Conservation (phyloP, 2,888 invertebrate species). For the Falcaria lacertinaria region DNA sequence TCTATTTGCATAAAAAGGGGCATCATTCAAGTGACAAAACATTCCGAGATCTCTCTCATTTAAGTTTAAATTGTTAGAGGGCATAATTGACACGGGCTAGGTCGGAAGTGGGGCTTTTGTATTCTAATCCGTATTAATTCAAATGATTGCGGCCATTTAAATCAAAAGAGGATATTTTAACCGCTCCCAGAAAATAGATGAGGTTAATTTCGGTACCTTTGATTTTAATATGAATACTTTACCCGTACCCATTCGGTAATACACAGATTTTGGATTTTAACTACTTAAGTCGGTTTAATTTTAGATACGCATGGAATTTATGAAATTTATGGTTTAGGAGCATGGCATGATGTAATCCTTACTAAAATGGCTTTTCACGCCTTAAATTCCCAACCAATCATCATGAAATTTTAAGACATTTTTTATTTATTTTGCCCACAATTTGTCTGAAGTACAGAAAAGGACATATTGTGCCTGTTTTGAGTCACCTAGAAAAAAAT, state of each 20-base stretch:
- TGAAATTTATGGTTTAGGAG: too few species aligned
- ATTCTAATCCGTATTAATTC: slow-evolving; percentile 58
- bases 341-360: too few species aligned
- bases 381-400: too few species aligned
- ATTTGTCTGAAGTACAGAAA: too few species aligned
- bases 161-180: slow-evolving; percentile 9
- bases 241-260: background rate
- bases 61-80: slow-evolving; percentile 70
- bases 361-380: too few species aligned
- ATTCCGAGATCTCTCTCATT: slow-evolving; percentile 67
- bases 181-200: background rate
- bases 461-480: too few species aligned
- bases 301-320: too few species aligned
- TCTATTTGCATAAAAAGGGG: slow-evolving; percentile 73
- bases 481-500: too few species aligned
- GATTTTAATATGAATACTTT: background rate
- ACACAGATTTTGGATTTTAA: background rate
- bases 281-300: too few species aligned
- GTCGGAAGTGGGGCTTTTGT: slow-evolving; percentile 15
- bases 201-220: background rate
- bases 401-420: too few species aligned
- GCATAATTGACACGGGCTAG: slow-evolving; percentile 61
- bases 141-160: slow-evolving; percentile 27
- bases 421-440: too few species aligned
- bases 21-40: slow-evolving; percentile 68